These are phyloP conservation scores for Elanoides forficatus DNA, from an alignment of 2,113 vertebrate species.

Conservation along the genomic window DNA sequence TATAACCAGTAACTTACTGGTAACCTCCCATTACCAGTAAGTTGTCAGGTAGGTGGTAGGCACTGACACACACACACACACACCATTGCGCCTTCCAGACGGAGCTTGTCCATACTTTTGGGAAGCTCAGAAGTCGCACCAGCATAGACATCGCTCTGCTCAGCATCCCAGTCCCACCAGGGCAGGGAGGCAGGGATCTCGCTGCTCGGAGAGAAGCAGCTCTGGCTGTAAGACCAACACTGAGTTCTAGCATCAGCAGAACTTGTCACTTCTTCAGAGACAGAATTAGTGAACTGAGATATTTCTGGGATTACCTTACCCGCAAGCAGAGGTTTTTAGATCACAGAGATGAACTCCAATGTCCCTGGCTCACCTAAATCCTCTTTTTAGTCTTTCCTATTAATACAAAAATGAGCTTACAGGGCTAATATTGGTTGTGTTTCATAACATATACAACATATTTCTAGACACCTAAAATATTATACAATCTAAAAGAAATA, in stretches of 20 bases:
- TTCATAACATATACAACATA: background rate
- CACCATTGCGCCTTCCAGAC: background rate
- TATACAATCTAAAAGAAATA: background rate
- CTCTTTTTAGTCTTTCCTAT: background rate
- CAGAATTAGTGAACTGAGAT: background rate
- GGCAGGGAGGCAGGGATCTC: background rate
- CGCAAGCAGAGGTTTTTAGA: background rate
- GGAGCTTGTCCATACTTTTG: background rate
- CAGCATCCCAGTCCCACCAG: background rate
- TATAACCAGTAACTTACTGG: background rate
- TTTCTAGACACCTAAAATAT: background rate
- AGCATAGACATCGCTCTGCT: accelerated
- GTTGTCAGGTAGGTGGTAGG: too few species aligned
- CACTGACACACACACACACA: accelerated
- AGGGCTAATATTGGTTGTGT: background rate
- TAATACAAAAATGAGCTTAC: background rate
- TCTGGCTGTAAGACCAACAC: background rate
- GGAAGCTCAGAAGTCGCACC: background rate
- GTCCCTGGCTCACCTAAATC: background rate
- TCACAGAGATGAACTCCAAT: background rate
- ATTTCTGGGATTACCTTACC: background rate
- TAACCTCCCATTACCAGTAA: background rate
- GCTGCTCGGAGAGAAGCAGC: background rate
- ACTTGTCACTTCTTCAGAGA: background rate
- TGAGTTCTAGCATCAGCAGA: background rate